Percentiles rank a stretch among this genome's conserved stretches.
phyloP scores from a whole-genome alignment of 2,113 vertebrate genomes.

The Vanacampus margaritifer region DNA sequence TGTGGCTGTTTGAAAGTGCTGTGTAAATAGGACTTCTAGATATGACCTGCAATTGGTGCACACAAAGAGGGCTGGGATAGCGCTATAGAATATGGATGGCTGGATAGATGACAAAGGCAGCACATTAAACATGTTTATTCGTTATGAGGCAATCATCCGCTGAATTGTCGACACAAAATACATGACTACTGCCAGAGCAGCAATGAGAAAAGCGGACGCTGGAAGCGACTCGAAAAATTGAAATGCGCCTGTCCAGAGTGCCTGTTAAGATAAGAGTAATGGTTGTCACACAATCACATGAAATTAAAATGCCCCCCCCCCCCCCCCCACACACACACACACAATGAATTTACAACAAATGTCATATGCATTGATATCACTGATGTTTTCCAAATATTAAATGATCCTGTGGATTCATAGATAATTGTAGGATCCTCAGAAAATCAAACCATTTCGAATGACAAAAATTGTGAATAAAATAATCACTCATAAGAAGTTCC shows the following conservation, averaged over 20 bases:
- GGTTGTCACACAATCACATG: slow-evolving; percentile 4
- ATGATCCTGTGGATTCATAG: neutral
- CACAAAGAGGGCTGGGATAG: neutral
- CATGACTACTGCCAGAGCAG: slow-evolving; percentile 44
- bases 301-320: neutral
- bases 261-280: slow-evolving; percentile 63
- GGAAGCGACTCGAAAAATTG: slow-evolving; percentile 48
- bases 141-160: slow-evolving; percentile 7
- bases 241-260: slow-evolving; percentile 45
- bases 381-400: neutral
- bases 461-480: too few species aligned
- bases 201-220: slow-evolving; percentile 60
- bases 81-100: neutral
- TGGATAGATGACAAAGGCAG: slow-evolving; percentile 4
- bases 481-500: too few species aligned
- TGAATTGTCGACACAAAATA: slow-evolving; percentile 50
- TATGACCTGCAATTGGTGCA: neutral
- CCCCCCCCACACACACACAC: too few species aligned
- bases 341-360: neutral
- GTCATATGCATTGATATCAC: neutral
- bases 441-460: neutral
- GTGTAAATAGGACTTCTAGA: neutral
- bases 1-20: too few species aligned
- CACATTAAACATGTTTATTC: slow-evolving; percentile 39
- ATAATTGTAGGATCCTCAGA: neutral